Evolutionary conservation across 1,140 invertebrate genomes (phyloP).

Genomic region (Lordiphosa collinella): DNA sequence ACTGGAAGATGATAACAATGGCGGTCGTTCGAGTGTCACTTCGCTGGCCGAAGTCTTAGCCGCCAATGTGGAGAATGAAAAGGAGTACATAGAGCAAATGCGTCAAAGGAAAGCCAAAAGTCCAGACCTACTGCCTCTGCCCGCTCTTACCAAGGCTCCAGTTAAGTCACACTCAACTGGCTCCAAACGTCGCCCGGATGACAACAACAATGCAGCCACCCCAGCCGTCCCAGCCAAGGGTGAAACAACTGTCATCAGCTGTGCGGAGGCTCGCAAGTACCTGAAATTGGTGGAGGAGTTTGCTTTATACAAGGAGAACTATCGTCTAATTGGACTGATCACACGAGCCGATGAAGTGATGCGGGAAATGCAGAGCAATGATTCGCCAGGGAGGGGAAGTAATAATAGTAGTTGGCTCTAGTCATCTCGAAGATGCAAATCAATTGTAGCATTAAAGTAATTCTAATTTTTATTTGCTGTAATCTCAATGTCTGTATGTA

Average conservation of each 20-base stretch:
- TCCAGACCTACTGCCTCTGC: slow-evolving; percentile 36
- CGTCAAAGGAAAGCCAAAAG: slow-evolving; percentile 29
- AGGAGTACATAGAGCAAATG: slow-evolving; percentile 62
- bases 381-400: slow-evolving; percentile 1
- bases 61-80: slow-evolving; percentile 58
- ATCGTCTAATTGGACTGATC: slow-evolving; percentile 66
- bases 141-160: slow-evolving; percentile 45
- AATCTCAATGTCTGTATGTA: slow-evolving; percentile 2
- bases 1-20: slow-evolving; percentile 48
- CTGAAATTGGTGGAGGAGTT: slow-evolving; percentile 72
- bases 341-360: slow-evolving; percentile 71
- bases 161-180: too few species aligned
- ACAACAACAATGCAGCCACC: slow-evolving; percentile 49
- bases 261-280: slow-evolving; percentile 68
- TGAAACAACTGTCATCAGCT: slow-evolving; percentile 46
- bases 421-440: slow-evolving; percentile 62
- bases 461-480: slow-evolving; percentile 36
- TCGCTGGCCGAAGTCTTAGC: slow-evolving; percentile 59
- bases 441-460: slow-evolving; percentile 51
- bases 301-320: slow-evolving; percentile 64
- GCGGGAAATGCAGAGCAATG: slow-evolving; percentile 55
- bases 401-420: not conserved
- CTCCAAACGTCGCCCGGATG: slow-evolving; percentile 44
- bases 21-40: slow-evolving; percentile 57
- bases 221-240: not conserved